Evolutionary conservation across 2,888 invertebrate genomes (phyloP), one percentile per base, ranked within the genome.

Genomic region (Himalopsyche anomala): DNA sequence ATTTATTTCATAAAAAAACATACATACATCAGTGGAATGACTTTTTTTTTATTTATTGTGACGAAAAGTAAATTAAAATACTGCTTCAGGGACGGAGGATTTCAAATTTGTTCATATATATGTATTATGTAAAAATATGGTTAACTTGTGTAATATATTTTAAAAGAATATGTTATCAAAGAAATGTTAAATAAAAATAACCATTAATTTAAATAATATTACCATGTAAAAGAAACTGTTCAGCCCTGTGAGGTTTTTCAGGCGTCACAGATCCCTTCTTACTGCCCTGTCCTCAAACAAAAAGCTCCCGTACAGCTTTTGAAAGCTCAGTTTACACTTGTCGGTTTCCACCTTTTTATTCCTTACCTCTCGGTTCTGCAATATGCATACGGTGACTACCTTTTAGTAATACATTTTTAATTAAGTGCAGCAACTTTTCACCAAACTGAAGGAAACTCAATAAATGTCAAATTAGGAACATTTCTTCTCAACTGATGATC

Each of bases 221-320:
- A 62, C 62, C 62, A 62, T 62, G 62, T 62, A 15, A 62, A 62
- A 62, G 62, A 62, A 62, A 19, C 15, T 62, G 19, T 62, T 62
- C 19, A 62, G 62, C 62, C 62, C 62, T 62, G 62, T 62, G 62
- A 19, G 62, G 62, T 62, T 62, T 56, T 62, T 19, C 62, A 62
- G n/a, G 62, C 62, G 62, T 62, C 28, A 62, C 62, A 62, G 62
- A 62, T 62, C 62, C 62, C 62, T 51, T 11, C 62, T 62, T 62
- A 62, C 62, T 62, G 28, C 19, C 19, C 28, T 62, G 62, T 62
- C 62, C 62, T 62, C 62, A 62, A 62, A 62, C 28, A 62, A 28
- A 62, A 62, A 62, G 62, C 62, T 62, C 62, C 62, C 62, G 62
- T n/a, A 62, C 19, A 62, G 62, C 62, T 62, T 62, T 62, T 62